Evolutionary conservation across 2,888 invertebrate genomes (phyloP).

Genomic region (Cataglyphis rosenhaueri): DNA sequence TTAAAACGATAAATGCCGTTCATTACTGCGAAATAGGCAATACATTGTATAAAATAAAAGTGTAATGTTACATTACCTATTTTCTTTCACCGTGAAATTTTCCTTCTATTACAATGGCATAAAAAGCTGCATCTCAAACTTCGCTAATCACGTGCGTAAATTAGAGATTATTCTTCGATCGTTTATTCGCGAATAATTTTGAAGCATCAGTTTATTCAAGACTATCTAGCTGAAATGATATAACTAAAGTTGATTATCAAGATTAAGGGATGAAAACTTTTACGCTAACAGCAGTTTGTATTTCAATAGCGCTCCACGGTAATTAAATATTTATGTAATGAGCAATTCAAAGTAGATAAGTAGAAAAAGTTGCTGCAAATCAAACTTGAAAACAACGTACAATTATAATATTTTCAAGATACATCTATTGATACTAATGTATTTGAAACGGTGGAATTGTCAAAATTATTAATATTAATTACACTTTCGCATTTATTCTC

Average conservation of each 20-base stretch:
- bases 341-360: conserved; percentile 6
- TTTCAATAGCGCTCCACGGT: not conserved
- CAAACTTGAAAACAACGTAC: not conserved
- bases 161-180: conserved; percentile 27
- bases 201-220: conserved; percentile 2
- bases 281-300: not conserved
- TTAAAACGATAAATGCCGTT: conserved; percentile 70
- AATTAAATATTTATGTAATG: conserved; percentile 21
- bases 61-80: conserved; percentile 43
- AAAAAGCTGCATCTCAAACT: conserved; percentile 2
- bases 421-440: not conserved
- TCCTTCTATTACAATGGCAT: conserved; percentile 2
- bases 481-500: not conserved
- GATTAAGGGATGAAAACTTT: not conserved
- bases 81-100: conserved; percentile 20
- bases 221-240: not conserved
- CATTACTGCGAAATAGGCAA: conserved; percentile 58
- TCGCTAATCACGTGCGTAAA: conserved; percentile 29
- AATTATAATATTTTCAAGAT: not conserved
- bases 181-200: conserved; percentile 34
- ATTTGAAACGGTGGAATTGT: not conserved
- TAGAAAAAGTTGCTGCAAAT: not conserved
- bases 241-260: not conserved
- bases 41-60: conserved; percentile 38
- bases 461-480: not conserved